Percentiles rank a stretch among this genome's conserved stretches.
Evolutionary conservation across 2,113 vertebrate genomes (phyloP).

Genomic region (Albula goreensis): DNA sequence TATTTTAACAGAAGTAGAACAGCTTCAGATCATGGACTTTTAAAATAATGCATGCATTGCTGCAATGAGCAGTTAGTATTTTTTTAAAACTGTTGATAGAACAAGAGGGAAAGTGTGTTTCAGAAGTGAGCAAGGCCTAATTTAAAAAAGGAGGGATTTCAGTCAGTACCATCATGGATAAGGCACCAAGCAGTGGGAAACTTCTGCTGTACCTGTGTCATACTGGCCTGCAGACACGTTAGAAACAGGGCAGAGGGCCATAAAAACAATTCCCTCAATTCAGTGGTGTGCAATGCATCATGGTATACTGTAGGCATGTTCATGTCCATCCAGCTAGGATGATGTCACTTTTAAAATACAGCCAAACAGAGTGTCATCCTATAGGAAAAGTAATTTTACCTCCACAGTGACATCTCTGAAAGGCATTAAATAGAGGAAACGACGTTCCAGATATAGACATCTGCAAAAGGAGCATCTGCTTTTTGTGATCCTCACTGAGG

Average conservation of each 20-base stretch:
- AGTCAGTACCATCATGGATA: too few relatives aligned
- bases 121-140: too few relatives aligned
- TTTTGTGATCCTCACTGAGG: not conserved
- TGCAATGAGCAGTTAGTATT: too few relatives aligned
- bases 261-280: not conserved
- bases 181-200: too few relatives aligned
- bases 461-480: not conserved
- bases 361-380: not conserved
- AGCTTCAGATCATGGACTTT: too few relatives aligned
- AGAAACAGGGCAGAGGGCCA: not conserved
- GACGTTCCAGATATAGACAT: not conserved
- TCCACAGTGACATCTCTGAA: not conserved
- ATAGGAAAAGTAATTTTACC: not conserved
- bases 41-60: too few relatives aligned
- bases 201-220: too few relatives aligned
- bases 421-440: not conserved
- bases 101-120: too few relatives aligned
- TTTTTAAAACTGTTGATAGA: too few relatives aligned
- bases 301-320: not conserved
- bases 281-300: not conserved
- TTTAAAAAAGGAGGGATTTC: too few relatives aligned
- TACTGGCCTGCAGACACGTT: too few relatives aligned
- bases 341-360: not conserved
- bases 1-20: too few relatives aligned
- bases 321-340: not conserved